Percentiles rank a stretch among this genome's conserved stretches.
These are phyloP conservation scores for Nebria ingens DNA, from an alignment of 1,140 invertebrate genomes.

Conservation along the genomic window DNA sequence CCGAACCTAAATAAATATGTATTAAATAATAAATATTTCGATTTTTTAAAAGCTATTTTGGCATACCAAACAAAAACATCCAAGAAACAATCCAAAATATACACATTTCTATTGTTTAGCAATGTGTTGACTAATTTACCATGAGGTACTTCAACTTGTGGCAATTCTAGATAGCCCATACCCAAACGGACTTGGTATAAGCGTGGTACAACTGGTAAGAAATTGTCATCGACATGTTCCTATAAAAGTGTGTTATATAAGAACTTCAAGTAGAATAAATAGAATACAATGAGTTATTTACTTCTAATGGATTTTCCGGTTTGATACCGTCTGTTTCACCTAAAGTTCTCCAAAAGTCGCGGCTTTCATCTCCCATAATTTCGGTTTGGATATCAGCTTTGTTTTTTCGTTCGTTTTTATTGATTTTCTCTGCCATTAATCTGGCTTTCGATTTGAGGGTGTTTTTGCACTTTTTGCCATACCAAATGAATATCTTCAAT, in stretches of 20 bases:
- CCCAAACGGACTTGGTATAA: constrained; percentile 92
- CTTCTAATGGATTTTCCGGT: constrained; percentile 23
- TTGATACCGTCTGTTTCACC: constrained; percentile 40
- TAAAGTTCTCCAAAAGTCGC: constrained; percentile 74
- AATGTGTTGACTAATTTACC: constrained; percentile 62
- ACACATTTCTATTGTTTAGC: constrained; percentile 89
- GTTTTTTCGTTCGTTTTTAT: constrained; percentile 97
- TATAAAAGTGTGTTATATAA: constrained; percentile 33
- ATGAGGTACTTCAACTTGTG: constrained; percentile 82
- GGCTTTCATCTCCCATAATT: constrained; percentile 67
- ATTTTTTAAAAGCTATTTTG: not conserved
- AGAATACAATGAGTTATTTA: constrained; percentile 16
- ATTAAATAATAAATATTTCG: not conserved
- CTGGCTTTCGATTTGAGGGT: constrained; percentile 91
- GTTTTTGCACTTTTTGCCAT: constrained; percentile 85
- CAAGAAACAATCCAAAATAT: constrained; percentile 89
- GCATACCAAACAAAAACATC: constrained; percentile 97
- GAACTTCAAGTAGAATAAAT: not conserved
- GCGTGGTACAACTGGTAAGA: constrained; percentile 62
- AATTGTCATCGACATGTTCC: constrained; percentile 76
- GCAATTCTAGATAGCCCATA: constrained; percentile 97
- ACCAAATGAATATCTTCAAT: constrained; percentile 84
- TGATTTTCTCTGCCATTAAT: constrained; percentile 95
- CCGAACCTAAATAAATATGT: constrained; percentile 64
- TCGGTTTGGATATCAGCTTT: constrained; percentile 84